Evolutionary conservation across 1,140 invertebrate species (phyloP).

Genomic region (Drosophila ananassae): DNA sequence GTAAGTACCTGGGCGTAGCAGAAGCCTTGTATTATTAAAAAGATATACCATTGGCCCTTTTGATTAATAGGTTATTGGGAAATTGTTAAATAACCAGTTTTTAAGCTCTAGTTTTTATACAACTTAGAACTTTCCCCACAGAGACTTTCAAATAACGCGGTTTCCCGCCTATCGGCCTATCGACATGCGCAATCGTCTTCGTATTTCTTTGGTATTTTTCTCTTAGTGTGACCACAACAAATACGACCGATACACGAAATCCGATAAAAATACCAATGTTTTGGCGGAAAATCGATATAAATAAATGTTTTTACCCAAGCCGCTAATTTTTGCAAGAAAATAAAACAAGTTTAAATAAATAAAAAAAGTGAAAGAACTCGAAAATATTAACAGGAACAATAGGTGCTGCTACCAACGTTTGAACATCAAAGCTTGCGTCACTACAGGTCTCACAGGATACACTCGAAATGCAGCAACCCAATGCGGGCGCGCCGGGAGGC

Average conservation of each 20-base stretch:
- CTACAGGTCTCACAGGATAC: background rate
- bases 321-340: background rate
- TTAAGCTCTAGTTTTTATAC: too few species aligned
- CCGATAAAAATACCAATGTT: background rate
- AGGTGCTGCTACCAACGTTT: background rate
- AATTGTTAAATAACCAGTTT: too few species aligned
- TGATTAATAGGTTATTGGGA: background rate
- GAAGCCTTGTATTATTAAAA: background rate
- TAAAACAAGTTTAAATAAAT: background rate
- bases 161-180: conserved; percentile 10
- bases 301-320: too few species aligned
- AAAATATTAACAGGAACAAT: background rate
- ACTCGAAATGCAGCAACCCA: conserved; percentile 2
- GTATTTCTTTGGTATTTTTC: conserved; percentile 9
- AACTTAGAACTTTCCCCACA: background rate
- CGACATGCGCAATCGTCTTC: conserved; percentile 17
- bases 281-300: too few species aligned
- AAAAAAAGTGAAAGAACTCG: background rate
- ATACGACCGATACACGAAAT: background rate
- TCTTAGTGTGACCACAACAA: background rate
- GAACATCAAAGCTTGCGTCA: too few species aligned
- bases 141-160: conserved; percentile 15
- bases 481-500: background rate
- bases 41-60: background rate
- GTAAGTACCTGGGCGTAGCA: background rate